Evolutionary conservation across 2,888 invertebrate species (phyloP).

Genomic region (Eucera pruinosa): DNA sequence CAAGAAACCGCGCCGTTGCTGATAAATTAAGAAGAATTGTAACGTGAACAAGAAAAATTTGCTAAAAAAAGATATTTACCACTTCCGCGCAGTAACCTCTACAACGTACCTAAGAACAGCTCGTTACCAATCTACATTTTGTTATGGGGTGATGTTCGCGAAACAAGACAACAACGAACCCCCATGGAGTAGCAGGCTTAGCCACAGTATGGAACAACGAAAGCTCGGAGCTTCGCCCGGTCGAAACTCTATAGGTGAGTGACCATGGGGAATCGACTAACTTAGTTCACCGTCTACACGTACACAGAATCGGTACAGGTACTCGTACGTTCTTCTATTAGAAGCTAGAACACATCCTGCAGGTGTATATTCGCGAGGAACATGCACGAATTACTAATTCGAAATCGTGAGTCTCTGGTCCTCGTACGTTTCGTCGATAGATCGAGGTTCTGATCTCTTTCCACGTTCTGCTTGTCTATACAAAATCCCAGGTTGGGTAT

Average conservation of each 20-base stretch:
- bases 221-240: constrained; percentile 46
- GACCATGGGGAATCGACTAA: constrained; percentile 70
- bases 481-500: constrained; percentile 65
- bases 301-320: not conserved
- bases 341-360: too few relatives aligned
- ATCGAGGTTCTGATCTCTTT: not conserved
- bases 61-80: constrained; percentile 7
- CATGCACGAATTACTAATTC: constrained; percentile 64
- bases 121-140: constrained; percentile 47
- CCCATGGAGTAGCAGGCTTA: constrained; percentile 34
- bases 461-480: constrained; percentile 31
- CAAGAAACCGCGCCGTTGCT: too few relatives aligned
- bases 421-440: not conserved
- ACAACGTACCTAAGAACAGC: constrained; percentile 3
- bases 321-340: constrained; percentile 5
- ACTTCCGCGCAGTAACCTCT: not conserved
- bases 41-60: not conserved
- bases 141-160: constrained; percentile 48
- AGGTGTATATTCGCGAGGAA: not conserved
- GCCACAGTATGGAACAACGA: constrained; percentile 58
- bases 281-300: constrained; percentile 57
- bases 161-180: constrained; percentile 40
- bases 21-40: too few relatives aligned
- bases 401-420: constrained; percentile 30
- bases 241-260: constrained; percentile 63